Base-by-base conservation (phyloP, 2,113 vertebrate genomes). In the Oceanites oceanicus region DNA sequence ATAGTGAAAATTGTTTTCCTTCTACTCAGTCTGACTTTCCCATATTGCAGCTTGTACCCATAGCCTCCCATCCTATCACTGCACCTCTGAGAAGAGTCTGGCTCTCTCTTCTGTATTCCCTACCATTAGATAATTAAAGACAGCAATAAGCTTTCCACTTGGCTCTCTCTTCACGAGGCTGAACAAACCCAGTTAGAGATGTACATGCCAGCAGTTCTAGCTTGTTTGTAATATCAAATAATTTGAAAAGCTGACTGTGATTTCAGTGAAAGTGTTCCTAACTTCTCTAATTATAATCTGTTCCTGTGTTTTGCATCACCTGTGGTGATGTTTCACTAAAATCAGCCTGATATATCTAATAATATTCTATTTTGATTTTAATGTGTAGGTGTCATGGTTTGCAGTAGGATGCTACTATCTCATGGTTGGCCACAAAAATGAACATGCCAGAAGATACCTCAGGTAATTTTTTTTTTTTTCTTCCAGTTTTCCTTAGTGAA, bases 361-460 rank as follows among this genome's bases (percentile, higher is more conserved):
- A 40, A 70, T 75, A 52, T 2, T 95, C 34, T 73, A 6, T 84
- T 96, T 94, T 97, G 45, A 77, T 88, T 94, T 92, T 65, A 47
- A 86, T 87, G 14, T 94, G 50, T 95, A 99, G 99, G 99, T 99
- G 5, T 99, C 99, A 6, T 99, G 99, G 99, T 99, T 99, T 99
- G 99, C 99, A 71, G 99, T 99, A 86, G 99, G 99, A 68, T 99
- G 99, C 97, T 99, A 99, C 85, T 99, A 99, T 98, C 99, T 99
- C 82, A 99, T 99, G 99, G 99, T 99, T 44, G 99, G 99, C 50
- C 99, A 99, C 96, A 99, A 99, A 98, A 99, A 99, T 56, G 99
- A 99, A 90, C 99, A 99, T 38, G 99, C 99, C 62, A 98, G 99
- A 81, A 98, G 99, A 92, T 99, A 99, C 36, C 99, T 99, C 55